Conservation (phyloP, 2,113 vertebrate species). For the Crotophaga sulcirostris region DNA sequence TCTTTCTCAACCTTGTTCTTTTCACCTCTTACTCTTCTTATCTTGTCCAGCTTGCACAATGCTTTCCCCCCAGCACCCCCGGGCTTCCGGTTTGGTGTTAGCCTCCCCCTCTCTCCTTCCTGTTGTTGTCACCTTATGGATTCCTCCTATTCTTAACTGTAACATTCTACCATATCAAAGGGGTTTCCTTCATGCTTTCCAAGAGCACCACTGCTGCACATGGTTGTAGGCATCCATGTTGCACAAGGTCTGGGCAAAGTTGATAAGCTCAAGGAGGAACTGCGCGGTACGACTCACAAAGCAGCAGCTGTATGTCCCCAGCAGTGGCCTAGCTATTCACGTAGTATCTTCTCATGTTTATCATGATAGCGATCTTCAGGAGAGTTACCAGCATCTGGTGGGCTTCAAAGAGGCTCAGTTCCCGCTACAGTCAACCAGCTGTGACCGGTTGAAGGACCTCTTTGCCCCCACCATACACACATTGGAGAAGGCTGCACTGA, state of each 20-base stretch:
- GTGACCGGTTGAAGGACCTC: not conserved
- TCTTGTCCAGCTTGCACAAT: too few species aligned
- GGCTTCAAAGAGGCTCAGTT: not conserved
- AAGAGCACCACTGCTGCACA: not conserved
- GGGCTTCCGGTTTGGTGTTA: too few species aligned
- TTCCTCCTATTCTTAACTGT: too few species aligned
- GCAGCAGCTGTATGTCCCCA: not conserved
- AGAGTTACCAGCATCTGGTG: not conserved
- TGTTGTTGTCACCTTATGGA: too few species aligned
- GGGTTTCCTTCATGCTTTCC: not conserved
- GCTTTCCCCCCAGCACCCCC: too few species aligned
- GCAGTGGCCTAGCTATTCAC: not conserved
- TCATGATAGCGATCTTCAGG: not conserved
- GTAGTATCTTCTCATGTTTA: not conserved
- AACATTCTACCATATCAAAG: too few species aligned
- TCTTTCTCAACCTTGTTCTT: too few species aligned
- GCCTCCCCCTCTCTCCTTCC: too few species aligned
- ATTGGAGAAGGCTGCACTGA: not conserved
- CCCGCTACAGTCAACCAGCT: rapidly evolving
- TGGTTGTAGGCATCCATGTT: not conserved
- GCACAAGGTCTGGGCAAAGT: not conserved
- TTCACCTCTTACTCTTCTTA: too few species aligned
- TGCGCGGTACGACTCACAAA: not conserved
- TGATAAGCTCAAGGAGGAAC: not conserved
- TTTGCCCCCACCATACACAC: not conserved